Percentiles rank a stretch among this genome's conserved stretches.
These are phyloP conservation scores for Tinea semifulvella DNA, from an alignment of 2,888 invertebrate genomes.

Conservation along the genomic window DNA sequence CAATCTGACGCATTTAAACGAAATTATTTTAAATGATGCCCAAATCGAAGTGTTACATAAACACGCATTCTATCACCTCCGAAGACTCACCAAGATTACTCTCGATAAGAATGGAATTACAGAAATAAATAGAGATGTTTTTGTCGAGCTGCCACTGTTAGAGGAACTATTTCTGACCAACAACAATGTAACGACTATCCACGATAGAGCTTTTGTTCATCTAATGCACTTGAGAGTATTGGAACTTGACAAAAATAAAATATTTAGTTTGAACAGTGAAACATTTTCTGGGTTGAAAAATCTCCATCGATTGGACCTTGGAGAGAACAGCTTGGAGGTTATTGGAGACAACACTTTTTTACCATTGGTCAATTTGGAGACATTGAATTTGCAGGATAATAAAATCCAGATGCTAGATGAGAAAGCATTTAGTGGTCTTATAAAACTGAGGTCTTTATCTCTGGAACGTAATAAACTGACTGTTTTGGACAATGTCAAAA, in stretches of 20 bases:
- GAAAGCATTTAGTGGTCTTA: conserved; percentile 46
- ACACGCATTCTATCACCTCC: conserved; percentile 75
- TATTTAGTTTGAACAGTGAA: conserved; percentile 77
- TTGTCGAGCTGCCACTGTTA: conserved; percentile 74
- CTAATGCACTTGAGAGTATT: conserved; percentile 75
- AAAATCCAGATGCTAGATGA: conserved; percentile 57
- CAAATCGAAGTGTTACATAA: conserved; percentile 70
- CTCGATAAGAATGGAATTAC: conserved; percentile 77
- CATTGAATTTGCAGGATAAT: conserved; percentile 45
- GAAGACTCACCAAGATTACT: conserved; percentile 68
- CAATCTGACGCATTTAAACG: conserved; percentile 70
- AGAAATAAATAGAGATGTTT: conserved; percentile 77
- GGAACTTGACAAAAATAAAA: conserved; percentile 78
- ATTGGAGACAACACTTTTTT: conserved; percentile 80
- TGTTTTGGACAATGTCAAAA: conserved; percentile 36
- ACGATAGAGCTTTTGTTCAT: conserved; percentile 83
- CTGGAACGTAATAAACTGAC: conserved; percentile 41
- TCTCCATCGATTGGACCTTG: conserved; percentile 74
- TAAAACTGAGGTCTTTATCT: conserved; percentile 35
- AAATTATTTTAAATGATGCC: conserved; percentile 73
- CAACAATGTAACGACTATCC: conserved; percentile 84
- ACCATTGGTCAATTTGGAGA: conserved; percentile 35
- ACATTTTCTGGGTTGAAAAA: conserved; percentile 77
- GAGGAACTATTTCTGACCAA: conserved; percentile 80
- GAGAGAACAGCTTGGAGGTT: conserved; percentile 75